Conservation (phyloP, 2,797 vertebrate species). For the Valencia hispanica region DNA sequence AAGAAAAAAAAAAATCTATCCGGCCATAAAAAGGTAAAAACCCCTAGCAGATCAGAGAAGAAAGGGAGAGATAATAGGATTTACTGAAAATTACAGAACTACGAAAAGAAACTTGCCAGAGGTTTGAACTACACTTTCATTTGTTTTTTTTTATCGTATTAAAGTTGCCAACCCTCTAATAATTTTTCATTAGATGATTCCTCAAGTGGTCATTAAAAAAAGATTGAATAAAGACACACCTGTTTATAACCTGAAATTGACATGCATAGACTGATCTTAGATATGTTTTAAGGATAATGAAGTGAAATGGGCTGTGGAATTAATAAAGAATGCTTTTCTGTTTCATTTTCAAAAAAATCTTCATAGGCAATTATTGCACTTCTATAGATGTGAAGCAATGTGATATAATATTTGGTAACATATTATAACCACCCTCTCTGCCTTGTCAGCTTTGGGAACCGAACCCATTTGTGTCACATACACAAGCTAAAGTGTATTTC, state of each 20-base stretch:
- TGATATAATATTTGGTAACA: too few relatives aligned
- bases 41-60: conserved; percentile 19
- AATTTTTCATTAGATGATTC: not conserved
- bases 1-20: conserved; percentile 22
- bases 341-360: too few relatives aligned
- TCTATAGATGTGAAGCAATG: too few relatives aligned
- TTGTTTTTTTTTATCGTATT: not conserved
- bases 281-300: too few relatives aligned
- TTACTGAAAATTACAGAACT: not conserved
- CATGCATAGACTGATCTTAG: not conserved
- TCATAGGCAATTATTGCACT: too few relatives aligned
- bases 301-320: too few relatives aligned
- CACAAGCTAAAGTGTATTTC: not conserved
- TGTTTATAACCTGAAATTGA: not conserved
- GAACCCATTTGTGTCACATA: not conserved
- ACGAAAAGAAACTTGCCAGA: conserved; percentile 1
- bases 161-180: not conserved
- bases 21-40: conserved; percentile 9
- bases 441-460: not conserved
- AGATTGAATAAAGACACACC: not conserved
- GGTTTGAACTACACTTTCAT: not conserved
- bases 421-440: too few relatives aligned
- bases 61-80: conserved; percentile 8
- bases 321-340: too few relatives aligned
- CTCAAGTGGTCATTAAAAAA: not conserved